Conservation (phyloP, 2,797 vertebrate genomes). For the Pantherophis alleghaniensis region DNA sequence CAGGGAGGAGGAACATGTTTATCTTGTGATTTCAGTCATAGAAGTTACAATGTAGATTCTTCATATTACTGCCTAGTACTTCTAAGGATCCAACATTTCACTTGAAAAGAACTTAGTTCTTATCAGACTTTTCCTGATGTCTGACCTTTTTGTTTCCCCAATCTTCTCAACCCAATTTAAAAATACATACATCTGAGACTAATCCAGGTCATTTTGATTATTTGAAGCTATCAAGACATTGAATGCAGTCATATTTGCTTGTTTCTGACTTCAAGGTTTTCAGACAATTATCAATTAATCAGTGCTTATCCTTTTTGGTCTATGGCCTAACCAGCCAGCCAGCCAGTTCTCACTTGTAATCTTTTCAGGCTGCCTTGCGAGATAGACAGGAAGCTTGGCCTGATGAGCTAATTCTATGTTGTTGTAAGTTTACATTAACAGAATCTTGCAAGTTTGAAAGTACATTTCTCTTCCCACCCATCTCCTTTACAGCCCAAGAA, state of each 20-base stretch:
- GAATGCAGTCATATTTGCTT: background rate
- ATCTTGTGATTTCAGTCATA: background rate
- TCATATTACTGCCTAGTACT: background rate
- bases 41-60: background rate
- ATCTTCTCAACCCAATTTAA: background rate
- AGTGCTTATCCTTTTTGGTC: background rate
- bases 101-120: background rate
- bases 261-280: background rate
- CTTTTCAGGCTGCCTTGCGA: background rate
- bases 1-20: background rate
- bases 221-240: background rate
- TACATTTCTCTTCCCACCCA: background rate
- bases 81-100: background rate
- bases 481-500: background rate
- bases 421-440: background rate
- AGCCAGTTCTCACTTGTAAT: background rate
- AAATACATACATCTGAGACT: background rate
- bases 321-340: background rate
- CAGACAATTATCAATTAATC: background rate
- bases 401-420: background rate
- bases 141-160: background rate
- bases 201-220: background rate
- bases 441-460: background rate
- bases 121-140: background rate
- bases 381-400: background rate